These are phyloP conservation scores for Limnephilus rhombicus DNA, from an alignment of 2,888 invertebrate species.

Conservation along the genomic window DNA sequence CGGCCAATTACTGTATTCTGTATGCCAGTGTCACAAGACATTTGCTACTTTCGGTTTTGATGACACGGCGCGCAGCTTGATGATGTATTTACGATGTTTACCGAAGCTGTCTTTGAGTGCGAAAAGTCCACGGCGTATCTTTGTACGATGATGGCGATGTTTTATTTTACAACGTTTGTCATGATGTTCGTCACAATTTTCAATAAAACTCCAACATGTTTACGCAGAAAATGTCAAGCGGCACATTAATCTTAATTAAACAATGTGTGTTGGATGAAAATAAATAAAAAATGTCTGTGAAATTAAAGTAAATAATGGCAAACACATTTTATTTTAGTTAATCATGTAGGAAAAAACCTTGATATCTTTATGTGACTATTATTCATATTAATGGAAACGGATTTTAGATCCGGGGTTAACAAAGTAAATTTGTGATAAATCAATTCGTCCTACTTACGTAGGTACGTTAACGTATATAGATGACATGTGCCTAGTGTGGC, in stretches of 20 bases:
- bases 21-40: conserved; percentile 46
- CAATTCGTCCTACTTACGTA: neutral
- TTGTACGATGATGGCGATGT: conserved; percentile 22
- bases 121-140: conserved; percentile 15
- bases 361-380: neutral
- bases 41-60: conserved; percentile 42
- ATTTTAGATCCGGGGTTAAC: neutral
- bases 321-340: neutral
- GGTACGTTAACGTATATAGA: too few relatives aligned
- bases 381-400: neutral
- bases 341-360: neutral
- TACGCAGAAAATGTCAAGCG: neutral
- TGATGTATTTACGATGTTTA: conserved; percentile 57
- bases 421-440: neutral
- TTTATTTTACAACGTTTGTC: conserved; percentile 1
- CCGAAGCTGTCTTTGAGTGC: conserved; percentile 42
- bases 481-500: too few relatives aligned
- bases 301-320: neutral
- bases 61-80: conserved; percentile 43
- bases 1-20: neutral
- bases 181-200: neutral
- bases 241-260: neutral
- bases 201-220: conserved; percentile 1
- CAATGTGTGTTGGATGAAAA: neutral
- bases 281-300: neutral